Base-by-base conservation (phyloP, 2,113 vertebrate genomes). In the Zeus faber region DNA sequence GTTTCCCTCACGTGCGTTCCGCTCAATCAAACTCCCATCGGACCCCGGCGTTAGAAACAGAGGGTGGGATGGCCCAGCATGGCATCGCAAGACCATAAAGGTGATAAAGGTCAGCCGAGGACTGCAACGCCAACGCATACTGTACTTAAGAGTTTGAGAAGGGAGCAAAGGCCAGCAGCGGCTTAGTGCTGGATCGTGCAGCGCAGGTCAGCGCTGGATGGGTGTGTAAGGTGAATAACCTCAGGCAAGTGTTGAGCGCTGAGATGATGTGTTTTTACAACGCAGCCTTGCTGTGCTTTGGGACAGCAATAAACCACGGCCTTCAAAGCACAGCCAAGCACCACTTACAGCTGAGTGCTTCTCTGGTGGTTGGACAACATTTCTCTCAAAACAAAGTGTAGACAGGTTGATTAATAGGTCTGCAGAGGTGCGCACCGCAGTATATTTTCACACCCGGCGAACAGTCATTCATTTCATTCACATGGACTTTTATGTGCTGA, bases 361-460 rank as follows among this genome's bases (percentile, higher is more conserved):
- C 82, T 88, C 73, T 75, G 76, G 82, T 78, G 76, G 82, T 85
- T 74, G 85, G 84, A 70, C 80, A 69, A 83, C 85, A 87, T 88
- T 88, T 84, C 89, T 89, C 83, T 89, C 74, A 80, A 89, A 91
- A 91, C 88, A 89, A 83, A 85, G 86, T 86, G 86, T 58, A 68
- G 87, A 89, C 87, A 89, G 86, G 65, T 84, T 89, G 89, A 91
- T 90, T 89, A 90, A 90, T 87, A 85, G 83, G 80, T 85, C 84
- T 71, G 59, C 77, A 65, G 71, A 85, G 85, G 85, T 82, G 82
- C 63, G 46, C 66, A 58, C 60, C 21, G 64, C 82, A 82, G 74
- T 89, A 83, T 87, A 85, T 88, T 86, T 87, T 88, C 82, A 85
- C 86, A 80, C 87, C 74, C 70, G 2, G 65, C 74, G 62, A 80